Conservation (phyloP, 2,113 vertebrate genomes). For the Protobothrops flavoviridis region DNA sequence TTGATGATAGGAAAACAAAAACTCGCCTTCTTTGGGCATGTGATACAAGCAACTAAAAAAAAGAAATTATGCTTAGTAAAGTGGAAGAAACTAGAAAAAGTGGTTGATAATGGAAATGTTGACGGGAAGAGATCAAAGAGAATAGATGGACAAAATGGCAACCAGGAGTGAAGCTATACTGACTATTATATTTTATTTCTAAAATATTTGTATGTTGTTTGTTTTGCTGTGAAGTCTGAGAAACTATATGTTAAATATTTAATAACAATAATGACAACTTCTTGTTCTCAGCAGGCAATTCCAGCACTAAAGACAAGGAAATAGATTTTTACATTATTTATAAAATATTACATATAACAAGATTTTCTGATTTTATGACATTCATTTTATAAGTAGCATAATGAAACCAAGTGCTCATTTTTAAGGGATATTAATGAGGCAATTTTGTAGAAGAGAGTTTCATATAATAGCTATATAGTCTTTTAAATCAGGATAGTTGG, state of each 20-base stretch:
- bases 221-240: conserved; percentile 52
- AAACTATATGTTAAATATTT: conserved; percentile 67
- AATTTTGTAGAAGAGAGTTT: not conserved
- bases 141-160: not conserved
- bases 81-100: not conserved
- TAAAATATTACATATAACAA: conserved; percentile 27
- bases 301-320: conserved; percentile 51
- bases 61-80: not conserved
- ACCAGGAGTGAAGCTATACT: not conserved
- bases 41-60: not conserved
- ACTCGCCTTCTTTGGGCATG: not conserved
- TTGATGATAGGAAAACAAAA: not conserved
- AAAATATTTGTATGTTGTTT: conserved; percentile 39
- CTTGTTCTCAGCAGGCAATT: conserved; percentile 17
- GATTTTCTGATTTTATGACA: not conserved
- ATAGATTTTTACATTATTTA: conserved; percentile 55
- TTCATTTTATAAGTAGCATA: conserved; percentile 28
- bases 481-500: not conserved
- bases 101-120: not conserved
- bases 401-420: not conserved
- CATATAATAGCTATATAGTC: not conserved
- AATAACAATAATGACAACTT: conserved; percentile 56
- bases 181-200: conserved; percentile 31
- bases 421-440: not conserved
- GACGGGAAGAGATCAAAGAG: not conserved